These are phyloP conservation scores for Typhlichthys subterraneus DNA, from an alignment of 2,797 vertebrate species.

Conservation along the genomic window DNA sequence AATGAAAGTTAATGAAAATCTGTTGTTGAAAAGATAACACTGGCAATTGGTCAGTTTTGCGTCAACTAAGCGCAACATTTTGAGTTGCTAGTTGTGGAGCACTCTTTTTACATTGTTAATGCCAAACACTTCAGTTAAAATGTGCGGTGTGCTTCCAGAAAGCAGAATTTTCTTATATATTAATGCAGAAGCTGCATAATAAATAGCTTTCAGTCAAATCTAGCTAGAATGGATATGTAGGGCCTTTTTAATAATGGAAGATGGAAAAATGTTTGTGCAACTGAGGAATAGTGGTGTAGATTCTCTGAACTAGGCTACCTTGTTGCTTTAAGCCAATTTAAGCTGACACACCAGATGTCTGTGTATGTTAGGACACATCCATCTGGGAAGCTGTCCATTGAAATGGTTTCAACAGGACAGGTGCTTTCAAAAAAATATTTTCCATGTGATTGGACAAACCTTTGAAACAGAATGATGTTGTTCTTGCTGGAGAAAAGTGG, in stretches of 20 bases:
- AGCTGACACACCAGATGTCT: too few species aligned
- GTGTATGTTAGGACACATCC: too few species aligned
- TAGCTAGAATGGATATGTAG: not conserved
- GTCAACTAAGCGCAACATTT: too few species aligned
- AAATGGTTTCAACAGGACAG: too few species aligned
- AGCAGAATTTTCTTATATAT: conserved; percentile 8
- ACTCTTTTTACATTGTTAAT: conserved; percentile 12
- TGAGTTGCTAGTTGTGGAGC: not conserved
- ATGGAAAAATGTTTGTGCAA: conserved; percentile 1
- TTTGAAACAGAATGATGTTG: too few species aligned
- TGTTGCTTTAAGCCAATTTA: too few species aligned
- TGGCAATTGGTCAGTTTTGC: not conserved
- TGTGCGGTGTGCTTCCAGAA: not conserved
- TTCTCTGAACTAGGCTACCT: too few species aligned
- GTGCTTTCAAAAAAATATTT: too few species aligned
- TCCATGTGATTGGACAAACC: too few species aligned
- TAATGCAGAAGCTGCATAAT: not conserved
- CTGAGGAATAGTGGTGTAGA: too few species aligned
- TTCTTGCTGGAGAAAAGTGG: too few species aligned
- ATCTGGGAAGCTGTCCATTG: too few species aligned
- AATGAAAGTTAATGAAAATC: conserved; percentile 26
- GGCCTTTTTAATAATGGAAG: conserved; percentile 12
- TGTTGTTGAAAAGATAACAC: conserved; percentile 38
- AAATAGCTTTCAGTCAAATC: conserved; percentile 11
- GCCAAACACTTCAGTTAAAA: not conserved